Base-by-base conservation (phyloP, 2,888 invertebrate species). In the Leptopilina drosophilae region DNA sequence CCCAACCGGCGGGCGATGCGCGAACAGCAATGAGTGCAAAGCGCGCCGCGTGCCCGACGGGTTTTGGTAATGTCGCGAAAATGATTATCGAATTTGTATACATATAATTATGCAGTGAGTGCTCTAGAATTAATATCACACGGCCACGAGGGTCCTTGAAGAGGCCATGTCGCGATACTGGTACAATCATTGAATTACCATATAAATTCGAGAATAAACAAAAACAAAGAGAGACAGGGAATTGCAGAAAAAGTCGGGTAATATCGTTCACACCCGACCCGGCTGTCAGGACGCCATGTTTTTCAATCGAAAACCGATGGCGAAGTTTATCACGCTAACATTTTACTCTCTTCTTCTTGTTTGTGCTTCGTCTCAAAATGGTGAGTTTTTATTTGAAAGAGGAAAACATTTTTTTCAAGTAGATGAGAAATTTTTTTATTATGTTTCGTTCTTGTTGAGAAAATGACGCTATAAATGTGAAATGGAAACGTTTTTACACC, bases 231-330 rank as follows among this genome's bases (percentile, higher is more conserved):
- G 33, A 33, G 33, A 33, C 33, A 33, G 5, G 33, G 33, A 33
- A 33, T 33, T 33, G 33, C 33, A 33, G 33, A 64, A 59, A 46
- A 64, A 49, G 42, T 8, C 42, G 42, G 42, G 42, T 6, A 42
- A 42, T 42, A 12, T n/a, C 49, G 49, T 65, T 65, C 77, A 65
- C 77, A 77, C 80, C 75, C 76, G 78, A 69, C 62, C 89, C 87
- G 88, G 89, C 88, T 89, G 89, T 87, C 88, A 87, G 85, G 90
- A 89, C 90, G 90, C 91, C 91, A 91, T 91, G 91, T 90, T 89
- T 87, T 85, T 79, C 87, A 86, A 87, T 85, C 86, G 85, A 87
- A 85, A 86, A 87, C 89, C 87, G 85, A 89, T 88, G 86, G 87
- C 87, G 85, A 86, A 83, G 86, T 85, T 87, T 84, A 83, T 84